Evolutionary conservation across 1,140 invertebrate species (phyloP), one percentile per base, ranked within the genome.

Genomic region (Thaumatotibia leucotreta): DNA sequence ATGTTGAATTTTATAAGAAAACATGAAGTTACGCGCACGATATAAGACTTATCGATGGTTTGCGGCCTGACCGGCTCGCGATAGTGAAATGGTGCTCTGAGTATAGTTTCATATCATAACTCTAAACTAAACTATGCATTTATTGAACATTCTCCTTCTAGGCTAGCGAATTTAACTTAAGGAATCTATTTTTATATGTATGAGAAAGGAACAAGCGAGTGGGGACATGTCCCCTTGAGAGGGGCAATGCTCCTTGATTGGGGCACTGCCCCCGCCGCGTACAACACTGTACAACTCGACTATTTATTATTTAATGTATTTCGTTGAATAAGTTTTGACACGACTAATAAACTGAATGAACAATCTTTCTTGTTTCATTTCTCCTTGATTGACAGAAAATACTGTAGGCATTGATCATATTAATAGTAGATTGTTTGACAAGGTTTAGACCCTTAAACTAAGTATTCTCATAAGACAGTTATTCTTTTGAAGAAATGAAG

Each of bases 51-150:
- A 33, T 35, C 17, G 50, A 20, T 32, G 24, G 50, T 6, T 27
- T 31, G 39, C 27, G 62, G 29, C 14, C 9, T 33, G n/a, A n/a
- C 14, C 9, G 17, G 54, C 20, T n/a, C 9, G 23, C 27, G 35
- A 74, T 39, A 61, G 29, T 67, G 61, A 72, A 81, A 84, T 86
- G 84, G 84, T 86, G 84, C 84, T 86, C 84, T 82, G 79, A 84
- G 72, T 80, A 80, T 86, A 86, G 82, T 82, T 84, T 86, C 84
- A 86, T 86, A 86, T 86, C 84, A 84, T 84, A 82, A 82, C 74
- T 83, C 70, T 78, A 80, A 81, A 76, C 70, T 78, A 80, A 81
- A 76, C 68, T 82, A 68, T 79, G 80, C 82, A 84, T 86, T 86
- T 84, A 84, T 78, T 72, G 72, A 74, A 75, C 70, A 72, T 77